Evolutionary conservation across 2,797 vertebrate species (phyloP).

Genomic region (Myripristis jacobus): DNA sequence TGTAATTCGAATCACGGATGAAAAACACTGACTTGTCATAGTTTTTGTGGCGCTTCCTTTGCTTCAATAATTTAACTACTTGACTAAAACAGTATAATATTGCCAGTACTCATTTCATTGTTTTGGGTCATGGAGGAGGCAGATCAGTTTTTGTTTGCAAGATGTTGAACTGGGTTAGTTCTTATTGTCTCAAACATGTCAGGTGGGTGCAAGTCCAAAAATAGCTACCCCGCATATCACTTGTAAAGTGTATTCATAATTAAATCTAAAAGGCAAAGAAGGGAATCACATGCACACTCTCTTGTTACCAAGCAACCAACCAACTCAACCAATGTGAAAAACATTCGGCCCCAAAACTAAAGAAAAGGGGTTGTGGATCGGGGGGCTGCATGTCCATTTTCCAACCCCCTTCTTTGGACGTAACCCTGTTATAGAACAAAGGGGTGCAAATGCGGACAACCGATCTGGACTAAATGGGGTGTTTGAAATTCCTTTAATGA

Average conservation of each 20-base stretch:
- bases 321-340: constrained; percentile 66
- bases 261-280: constrained; percentile 63
- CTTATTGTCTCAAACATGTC: constrained; percentile 38
- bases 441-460: constrained; percentile 66
- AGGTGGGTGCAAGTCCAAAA: constrained; percentile 49
- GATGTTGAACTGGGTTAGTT: constrained; percentile 47
- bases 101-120: constrained; percentile 20
- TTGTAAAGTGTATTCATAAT: constrained; percentile 67
- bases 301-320: constrained; percentile 83
- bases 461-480: constrained; percentile 67
- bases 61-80: background rate
- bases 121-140: constrained; percentile 18
- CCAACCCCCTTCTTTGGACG: constrained; percentile 51
- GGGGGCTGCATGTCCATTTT: constrained; percentile 60
- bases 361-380: constrained; percentile 35
- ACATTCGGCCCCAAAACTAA: constrained; percentile 62
- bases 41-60: constrained; percentile 13
- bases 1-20: constrained; percentile 37
- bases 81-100: background rate
- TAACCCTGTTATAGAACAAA: constrained; percentile 61
- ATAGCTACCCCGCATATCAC: constrained; percentile 47
- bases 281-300: constrained; percentile 58
- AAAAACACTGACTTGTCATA: constrained; percentile 33
- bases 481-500: constrained; percentile 79
- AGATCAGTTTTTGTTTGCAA: constrained; percentile 46